phyloP scores from a whole-genome alignment of 2,888 invertebrate species.

The Caenorhabditis plicata region DNA sequence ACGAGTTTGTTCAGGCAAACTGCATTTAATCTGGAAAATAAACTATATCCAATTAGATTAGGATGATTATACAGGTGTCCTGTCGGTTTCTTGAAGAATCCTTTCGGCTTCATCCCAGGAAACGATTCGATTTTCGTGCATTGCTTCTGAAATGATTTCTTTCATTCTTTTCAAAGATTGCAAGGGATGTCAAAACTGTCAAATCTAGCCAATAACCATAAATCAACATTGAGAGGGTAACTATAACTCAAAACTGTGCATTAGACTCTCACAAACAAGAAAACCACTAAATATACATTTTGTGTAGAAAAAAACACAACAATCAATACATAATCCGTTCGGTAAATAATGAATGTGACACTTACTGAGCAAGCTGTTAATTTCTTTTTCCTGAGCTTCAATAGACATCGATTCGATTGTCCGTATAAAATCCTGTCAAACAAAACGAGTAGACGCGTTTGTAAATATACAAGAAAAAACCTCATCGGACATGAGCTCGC shows the following conservation, averaged over 20 bases:
- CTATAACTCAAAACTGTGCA: neutral
- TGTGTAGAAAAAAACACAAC: no score
- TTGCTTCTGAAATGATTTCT: constrained; percentile 56
- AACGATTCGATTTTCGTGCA: constrained; percentile 64
- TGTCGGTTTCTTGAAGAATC: constrained; percentile 55
- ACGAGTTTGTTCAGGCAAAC: constrained; percentile 60
- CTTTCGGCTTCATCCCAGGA: constrained; percentile 62
- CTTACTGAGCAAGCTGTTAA: constrained; percentile 60
- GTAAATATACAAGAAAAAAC: constrained; percentile 7
- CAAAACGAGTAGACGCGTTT: neutral
- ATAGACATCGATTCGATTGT: constrained; percentile 49
- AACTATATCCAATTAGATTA: neutral
- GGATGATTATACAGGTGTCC: constrained; percentile 26
- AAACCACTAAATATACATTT: no score
- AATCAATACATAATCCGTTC: no score
- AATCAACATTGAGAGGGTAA: neutral
- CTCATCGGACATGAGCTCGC: constrained; percentile 48
- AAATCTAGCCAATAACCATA: neutral
- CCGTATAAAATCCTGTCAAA: constrained; percentile 40
- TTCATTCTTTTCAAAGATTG: neutral
- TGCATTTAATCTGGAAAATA: constrained; percentile 51
- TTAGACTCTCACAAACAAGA: no score
- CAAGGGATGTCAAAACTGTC: neutral
- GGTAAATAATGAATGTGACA: no score
- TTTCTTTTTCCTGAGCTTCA: constrained; percentile 47